phyloP scores from a whole-genome alignment of 2,113 vertebrate genomes.

The Mixornis gularis region DNA sequence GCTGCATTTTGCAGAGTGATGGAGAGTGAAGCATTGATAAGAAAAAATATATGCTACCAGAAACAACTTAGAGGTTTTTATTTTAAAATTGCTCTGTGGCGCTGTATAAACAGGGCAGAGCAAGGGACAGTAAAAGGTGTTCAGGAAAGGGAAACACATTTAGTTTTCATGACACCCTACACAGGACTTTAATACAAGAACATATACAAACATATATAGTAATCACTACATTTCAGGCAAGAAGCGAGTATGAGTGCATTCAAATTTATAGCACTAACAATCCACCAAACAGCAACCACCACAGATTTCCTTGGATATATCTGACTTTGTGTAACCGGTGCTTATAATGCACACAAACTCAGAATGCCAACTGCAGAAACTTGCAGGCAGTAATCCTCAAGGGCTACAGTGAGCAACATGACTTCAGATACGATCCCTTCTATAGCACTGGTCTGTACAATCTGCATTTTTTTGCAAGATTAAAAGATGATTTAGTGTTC shows the following conservation, averaged over 20 bases:
- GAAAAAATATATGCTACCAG: not conserved
- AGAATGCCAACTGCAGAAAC: not conserved
- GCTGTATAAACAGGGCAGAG: not conserved
- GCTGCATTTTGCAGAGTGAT: not conserved
- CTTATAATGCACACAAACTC: not conserved
- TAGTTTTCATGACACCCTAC: not conserved
- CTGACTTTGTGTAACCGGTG: not conserved
- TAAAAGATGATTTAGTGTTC: not conserved
- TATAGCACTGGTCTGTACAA: not conserved
- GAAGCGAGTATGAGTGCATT: not conserved
- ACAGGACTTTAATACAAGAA: not conserved
- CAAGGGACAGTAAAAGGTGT: not conserved
- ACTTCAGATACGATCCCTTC: not conserved
- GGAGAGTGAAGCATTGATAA: not conserved
- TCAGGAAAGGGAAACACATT: not conserved
- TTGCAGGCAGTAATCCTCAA: not conserved
- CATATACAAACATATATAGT: not conserved
- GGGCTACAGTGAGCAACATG: fast-evolving
- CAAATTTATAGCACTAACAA: not conserved
- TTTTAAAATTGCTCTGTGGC: not conserved
- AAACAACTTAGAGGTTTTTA: not conserved
- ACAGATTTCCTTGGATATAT: not conserved
- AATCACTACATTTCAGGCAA: not conserved
- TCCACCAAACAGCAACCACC: not conserved
- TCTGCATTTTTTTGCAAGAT: not conserved